Evolutionary conservation across 64 coral and sea anemone genomes (phyloP).

Genomic region (Cladopsammia gracilis): DNA sequence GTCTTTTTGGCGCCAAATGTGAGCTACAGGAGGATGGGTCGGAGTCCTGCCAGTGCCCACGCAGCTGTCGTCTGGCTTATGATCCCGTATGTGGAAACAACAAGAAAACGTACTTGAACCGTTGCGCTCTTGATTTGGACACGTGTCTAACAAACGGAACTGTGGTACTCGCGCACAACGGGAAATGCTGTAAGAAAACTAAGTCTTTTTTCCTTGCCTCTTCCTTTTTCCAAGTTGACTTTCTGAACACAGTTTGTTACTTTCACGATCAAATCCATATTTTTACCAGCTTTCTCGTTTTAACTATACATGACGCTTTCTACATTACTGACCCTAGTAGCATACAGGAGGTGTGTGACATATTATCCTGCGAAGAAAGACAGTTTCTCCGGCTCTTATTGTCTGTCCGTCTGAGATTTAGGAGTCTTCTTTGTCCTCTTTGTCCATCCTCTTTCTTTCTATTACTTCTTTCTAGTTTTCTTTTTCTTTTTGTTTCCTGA

Average conservation of each 20-base stretch:
- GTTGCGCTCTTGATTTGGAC: constrained; percentile 54
- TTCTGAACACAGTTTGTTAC: neutral
- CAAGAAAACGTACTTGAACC: constrained; percentile 64
- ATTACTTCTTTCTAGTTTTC: no score
- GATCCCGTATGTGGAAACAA: constrained; percentile 80
- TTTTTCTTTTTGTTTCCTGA: neutral
- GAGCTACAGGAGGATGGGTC: constrained; percentile 38
- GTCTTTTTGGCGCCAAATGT: constrained; percentile 63
- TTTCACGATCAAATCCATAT: no score
- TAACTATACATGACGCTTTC: no score
- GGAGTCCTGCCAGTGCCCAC: constrained; percentile 60
- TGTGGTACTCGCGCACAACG: constrained; percentile 26
- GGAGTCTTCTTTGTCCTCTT: no score
- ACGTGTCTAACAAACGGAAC: constrained; percentile 43
- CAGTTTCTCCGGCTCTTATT: no score
- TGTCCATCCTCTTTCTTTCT: no score
- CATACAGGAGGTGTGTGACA: no score
- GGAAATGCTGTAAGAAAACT: constrained; percentile 82
- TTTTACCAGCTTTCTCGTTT: no score
- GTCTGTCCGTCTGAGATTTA: no score
- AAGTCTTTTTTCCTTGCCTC: neutral
- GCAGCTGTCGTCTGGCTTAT: constrained; percentile 58
- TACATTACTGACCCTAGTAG: no score
- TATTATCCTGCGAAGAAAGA: no score
- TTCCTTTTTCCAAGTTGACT: neutral